Evolutionary conservation across 1,140 invertebrate genomes (phyloP).

Genomic region (Olivierus martensii): DNA sequence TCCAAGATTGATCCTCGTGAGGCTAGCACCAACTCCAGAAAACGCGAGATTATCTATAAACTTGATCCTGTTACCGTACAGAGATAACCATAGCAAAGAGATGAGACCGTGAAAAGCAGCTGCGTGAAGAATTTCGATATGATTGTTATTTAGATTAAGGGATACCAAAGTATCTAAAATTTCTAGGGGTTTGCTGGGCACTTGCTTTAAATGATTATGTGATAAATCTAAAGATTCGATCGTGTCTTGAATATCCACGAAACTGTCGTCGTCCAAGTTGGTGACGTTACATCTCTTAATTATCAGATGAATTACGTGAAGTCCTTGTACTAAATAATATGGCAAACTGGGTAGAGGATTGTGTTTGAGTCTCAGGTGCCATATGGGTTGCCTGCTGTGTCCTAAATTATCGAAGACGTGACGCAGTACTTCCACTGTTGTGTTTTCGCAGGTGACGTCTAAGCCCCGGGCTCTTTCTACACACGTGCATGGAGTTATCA

Average conservation of each 20-base stretch:
- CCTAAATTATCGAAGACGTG: constrained; percentile 60
- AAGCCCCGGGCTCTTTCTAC: constrained; percentile 69
- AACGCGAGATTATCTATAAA: constrained; percentile 20
- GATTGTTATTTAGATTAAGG: constrained; percentile 21
- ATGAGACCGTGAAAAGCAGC: constrained; percentile 20
- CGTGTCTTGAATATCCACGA: constrained; percentile 24
- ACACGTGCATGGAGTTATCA: constrained; percentile 56
- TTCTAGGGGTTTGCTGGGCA: constrained; percentile 19
- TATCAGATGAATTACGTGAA: constrained; percentile 70
- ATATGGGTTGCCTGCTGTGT: constrained; percentile 48
- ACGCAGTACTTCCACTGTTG: constrained; percentile 51
- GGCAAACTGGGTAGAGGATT: constrained; percentile 67
- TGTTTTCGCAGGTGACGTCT: constrained; percentile 71
- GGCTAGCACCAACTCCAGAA: constrained; percentile 18
- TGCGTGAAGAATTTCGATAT: constrained; percentile 18
- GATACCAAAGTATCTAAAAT: constrained; percentile 15
- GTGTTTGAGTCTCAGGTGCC: constrained; percentile 69
- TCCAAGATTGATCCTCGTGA: constrained; percentile 23
- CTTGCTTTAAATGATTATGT: constrained; percentile 19
- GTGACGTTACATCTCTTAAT: constrained; percentile 50
- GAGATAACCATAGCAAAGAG: constrained; percentile 18
- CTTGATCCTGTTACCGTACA: constrained; percentile 23
- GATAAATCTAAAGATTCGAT: constrained; percentile 23
- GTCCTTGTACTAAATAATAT: constrained; percentile 66
- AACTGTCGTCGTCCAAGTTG: constrained; percentile 15